These are phyloP conservation scores for Brachynemurus nebulosus DNA, from an alignment of 2,888 invertebrate genomes.

Conservation along the genomic window DNA sequence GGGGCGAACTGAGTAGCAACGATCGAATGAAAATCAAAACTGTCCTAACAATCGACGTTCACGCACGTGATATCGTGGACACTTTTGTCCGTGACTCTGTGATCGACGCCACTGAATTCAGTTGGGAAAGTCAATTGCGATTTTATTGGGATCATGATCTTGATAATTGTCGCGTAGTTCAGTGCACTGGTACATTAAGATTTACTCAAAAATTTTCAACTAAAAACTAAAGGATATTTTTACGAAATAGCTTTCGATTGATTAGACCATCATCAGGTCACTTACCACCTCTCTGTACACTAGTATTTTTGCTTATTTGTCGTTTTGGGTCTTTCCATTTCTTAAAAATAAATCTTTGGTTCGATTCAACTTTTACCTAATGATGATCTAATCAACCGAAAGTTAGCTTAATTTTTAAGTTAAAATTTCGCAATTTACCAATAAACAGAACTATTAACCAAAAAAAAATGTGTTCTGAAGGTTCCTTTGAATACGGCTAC, in stretches of 20 bases:
- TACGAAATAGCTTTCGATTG: too few relatives aligned
- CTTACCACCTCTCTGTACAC: background rate
- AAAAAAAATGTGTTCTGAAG: constrained; percentile 25
- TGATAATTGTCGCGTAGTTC: constrained; percentile 68
- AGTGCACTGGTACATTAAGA: constrained; percentile 71
- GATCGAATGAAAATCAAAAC: constrained; percentile 80
- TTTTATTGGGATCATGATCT: constrained; percentile 80
- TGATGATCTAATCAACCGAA: too few relatives aligned
- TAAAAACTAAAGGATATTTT: too few relatives aligned
- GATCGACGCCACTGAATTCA: constrained; percentile 70
- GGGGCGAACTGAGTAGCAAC: constrained; percentile 58
- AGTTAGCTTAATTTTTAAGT: too few relatives aligned
- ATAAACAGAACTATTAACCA: too few relatives aligned
- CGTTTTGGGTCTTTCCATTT: background rate
- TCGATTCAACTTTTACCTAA: too few relatives aligned
- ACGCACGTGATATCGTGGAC: constrained; percentile 82
- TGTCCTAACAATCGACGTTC: constrained; percentile 81
- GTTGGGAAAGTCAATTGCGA: constrained; percentile 86
- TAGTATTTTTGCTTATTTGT: too few relatives aligned
- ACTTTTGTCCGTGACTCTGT: constrained; percentile 67
- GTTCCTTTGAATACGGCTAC: constrained; percentile 81
- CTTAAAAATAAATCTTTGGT: constrained; percentile 4
- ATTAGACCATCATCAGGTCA: too few relatives aligned
- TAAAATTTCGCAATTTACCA: too few relatives aligned
- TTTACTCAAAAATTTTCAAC: too few relatives aligned